Evolutionary conservation across 2,113 vertebrate genomes (phyloP).

Genomic region (Noctilio leporinus): DNA sequence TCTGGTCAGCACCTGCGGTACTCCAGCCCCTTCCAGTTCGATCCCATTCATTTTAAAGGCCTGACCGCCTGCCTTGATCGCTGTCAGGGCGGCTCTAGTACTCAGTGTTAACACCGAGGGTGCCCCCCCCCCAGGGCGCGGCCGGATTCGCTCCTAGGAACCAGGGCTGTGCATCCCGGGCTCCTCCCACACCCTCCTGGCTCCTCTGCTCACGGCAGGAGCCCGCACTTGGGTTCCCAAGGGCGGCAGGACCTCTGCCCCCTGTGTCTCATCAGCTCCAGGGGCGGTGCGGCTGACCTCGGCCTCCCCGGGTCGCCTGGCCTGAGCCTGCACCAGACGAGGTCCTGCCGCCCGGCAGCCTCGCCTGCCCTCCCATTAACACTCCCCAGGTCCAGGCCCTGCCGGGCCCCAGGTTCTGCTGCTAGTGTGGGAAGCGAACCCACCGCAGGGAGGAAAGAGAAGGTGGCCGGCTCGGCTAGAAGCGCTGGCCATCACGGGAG

Average conservation of each 20-base stretch:
- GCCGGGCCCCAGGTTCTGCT: not conserved
- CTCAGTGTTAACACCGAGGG: not conserved
- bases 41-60: not conserved
- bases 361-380: not conserved
- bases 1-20: not conserved
- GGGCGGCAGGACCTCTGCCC: not conserved
- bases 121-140: rapidly evolving
- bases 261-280: not conserved
- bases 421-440: not conserved
- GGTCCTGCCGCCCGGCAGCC: not conserved
- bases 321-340: rapidly evolving
- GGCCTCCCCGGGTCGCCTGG: not conserved
- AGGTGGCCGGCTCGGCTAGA: too few relatives aligned
- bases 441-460: not conserved
- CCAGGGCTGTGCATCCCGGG: not conserved
- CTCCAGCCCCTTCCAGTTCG: not conserved
- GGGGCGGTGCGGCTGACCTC: not conserved
- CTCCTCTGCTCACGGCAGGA: too few relatives aligned
- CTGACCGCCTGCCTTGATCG: not conserved
- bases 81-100: not conserved
- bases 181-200: not conserved
- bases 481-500: too few relatives aligned
- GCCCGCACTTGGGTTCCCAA: not conserved
- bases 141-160: not conserved
- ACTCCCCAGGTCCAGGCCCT: not conserved